These are phyloP conservation scores for Lamprologus ornatipinnis DNA, from an alignment of 2,113 vertebrate genomes.

Conservation along the genomic window DNA sequence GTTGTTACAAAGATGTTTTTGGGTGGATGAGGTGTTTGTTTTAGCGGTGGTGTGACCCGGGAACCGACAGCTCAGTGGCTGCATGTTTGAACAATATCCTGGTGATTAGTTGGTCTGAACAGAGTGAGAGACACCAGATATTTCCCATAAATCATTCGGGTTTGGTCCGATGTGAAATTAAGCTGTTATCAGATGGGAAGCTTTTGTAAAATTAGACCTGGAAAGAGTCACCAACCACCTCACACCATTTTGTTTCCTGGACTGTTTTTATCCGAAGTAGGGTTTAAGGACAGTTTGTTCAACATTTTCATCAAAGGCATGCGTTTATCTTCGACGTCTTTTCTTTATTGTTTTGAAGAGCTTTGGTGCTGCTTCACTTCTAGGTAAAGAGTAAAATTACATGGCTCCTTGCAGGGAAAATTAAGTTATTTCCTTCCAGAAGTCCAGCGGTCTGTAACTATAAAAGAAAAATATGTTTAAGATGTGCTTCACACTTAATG, in stretches of 20 bases:
- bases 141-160: conserved; percentile 33
- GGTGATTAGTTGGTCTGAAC: neutral
- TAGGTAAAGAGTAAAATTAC: neutral
- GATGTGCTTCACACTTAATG: neutral
- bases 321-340: accelerated
- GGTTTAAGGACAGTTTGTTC: neutral
- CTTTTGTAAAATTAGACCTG: neutral
- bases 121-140: conserved; percentile 34
- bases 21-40: conserved; percentile 20
- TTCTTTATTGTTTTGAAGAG: accelerated
- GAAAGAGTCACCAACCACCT: neutral
- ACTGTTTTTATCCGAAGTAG: neutral
- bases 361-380: neutral
- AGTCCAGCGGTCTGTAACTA: neutral
- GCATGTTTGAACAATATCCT: neutral
- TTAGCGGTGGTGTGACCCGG: neutral
- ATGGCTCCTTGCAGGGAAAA: neutral
- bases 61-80: neutral
- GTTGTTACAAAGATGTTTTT: conserved; percentile 24
- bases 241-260: neutral
- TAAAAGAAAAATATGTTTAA: neutral
- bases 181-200: conserved; percentile 14
- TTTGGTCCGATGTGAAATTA: neutral
- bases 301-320: neutral
- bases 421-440: neutral